These are phyloP conservation scores for Sylvia borin DNA, from an alignment of 2,797 vertebrate species.

Conservation along the genomic window DNA sequence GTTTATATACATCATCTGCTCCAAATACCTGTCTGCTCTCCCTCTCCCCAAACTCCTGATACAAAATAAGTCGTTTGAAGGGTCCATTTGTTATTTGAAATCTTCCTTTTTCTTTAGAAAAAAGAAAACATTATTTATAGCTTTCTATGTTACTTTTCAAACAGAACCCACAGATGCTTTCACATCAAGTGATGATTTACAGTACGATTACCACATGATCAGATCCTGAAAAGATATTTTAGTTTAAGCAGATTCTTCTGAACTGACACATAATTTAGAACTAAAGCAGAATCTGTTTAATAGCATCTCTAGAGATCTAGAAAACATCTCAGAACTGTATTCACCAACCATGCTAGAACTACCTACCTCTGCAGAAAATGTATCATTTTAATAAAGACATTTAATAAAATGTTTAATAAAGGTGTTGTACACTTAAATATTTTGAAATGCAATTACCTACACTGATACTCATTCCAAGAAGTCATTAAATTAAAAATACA, in stretches of 20 bases:
- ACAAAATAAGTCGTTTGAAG: background rate
- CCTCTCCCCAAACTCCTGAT: background rate
- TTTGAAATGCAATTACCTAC: background rate
- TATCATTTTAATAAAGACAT: background rate
- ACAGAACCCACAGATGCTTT: background rate
- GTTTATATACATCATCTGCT: background rate
- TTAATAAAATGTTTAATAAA: background rate
- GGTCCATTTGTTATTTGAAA: background rate
- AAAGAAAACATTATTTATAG: background rate
- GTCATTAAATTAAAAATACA: background rate
- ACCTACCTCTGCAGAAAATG: background rate
- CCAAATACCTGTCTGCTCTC: background rate
- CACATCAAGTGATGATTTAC: background rate
- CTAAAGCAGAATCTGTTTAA: background rate
- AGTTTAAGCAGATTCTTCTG: conserved; percentile 1
- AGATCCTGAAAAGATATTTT: background rate
- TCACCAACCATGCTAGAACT: background rate
- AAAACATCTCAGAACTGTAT: background rate
- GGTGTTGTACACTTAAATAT: background rate
- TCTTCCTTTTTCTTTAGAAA: background rate
- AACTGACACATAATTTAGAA: background rate
- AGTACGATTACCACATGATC: background rate
- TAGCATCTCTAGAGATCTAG: background rate
- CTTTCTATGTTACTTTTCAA: background rate
- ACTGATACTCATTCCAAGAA: background rate